Conservation (phyloP, 2,797 vertebrate genomes). For the Anguilla marmorata region DNA sequence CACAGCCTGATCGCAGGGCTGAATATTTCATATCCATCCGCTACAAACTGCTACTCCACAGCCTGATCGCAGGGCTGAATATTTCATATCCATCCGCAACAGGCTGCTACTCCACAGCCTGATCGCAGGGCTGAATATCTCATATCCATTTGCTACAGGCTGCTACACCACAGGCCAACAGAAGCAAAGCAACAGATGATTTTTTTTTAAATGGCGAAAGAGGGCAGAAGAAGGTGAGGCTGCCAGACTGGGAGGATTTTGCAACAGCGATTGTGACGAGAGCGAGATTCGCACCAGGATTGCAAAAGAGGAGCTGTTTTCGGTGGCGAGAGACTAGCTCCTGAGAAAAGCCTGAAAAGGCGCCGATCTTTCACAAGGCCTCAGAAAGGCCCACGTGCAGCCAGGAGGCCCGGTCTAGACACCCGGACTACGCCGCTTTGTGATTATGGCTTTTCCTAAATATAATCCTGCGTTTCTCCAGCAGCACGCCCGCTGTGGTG, state of each 20-base stretch:
- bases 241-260: slow-evolving; percentile 2
- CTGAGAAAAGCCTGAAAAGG: slow-evolving; percentile 23
- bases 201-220: background rate
- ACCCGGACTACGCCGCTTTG: slow-evolving; percentile 43
- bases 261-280: background rate
- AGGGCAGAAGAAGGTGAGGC: background rate
- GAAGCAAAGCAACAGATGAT: background rate
- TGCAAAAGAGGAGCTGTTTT: background rate
- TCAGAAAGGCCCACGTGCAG: slow-evolving; percentile 30
- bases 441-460: slow-evolving; percentile 52
- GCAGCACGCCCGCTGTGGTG: background rate
- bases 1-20: no score
- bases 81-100: background rate
- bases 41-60: no score
- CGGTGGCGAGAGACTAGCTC: background rate
- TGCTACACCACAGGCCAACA: background rate
- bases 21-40: no score
- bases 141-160: background rate
- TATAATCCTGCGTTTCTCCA: slow-evolving; percentile 5
- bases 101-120: background rate
- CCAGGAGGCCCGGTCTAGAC: slow-evolving; percentile 46
- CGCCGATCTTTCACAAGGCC: slow-evolving; percentile 32
- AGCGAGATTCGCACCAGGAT: background rate
- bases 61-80: no score
- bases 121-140: background rate